Evolutionary conservation across 2,113 vertebrate genomes (phyloP).

Genomic region (Oncorhynchus gorbuscha): DNA sequence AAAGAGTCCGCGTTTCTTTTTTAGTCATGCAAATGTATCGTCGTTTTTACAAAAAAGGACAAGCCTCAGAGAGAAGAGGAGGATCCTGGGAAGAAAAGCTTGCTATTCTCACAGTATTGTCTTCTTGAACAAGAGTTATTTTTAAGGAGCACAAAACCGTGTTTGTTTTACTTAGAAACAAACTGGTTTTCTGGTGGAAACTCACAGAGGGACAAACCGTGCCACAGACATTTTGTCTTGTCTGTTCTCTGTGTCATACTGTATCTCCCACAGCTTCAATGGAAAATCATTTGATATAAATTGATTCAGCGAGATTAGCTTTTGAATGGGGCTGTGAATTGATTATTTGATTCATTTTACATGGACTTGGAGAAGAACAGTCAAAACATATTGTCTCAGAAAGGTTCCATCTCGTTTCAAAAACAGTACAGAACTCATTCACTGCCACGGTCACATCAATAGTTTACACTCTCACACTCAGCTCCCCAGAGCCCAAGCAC

Average conservation of each 20-base stretch:
- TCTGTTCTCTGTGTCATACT: slow-evolving; percentile 16
- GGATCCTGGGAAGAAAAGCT: not conserved
- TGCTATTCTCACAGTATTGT: slow-evolving; percentile 28
- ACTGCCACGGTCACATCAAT: not conserved
- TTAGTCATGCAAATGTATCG: slow-evolving; percentile 46
- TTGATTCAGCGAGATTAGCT: not conserved
- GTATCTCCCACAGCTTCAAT: not conserved
- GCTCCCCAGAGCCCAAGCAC: not conserved
- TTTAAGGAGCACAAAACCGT: slow-evolving; percentile 40
- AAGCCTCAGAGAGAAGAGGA: not conserved
- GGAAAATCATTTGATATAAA: not conserved
- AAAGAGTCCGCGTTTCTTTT: slow-evolving; percentile 47
- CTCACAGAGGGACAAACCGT: not conserved
- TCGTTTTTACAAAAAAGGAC: slow-evolving; percentile 35
- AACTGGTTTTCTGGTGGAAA: slow-evolving; percentile 6
- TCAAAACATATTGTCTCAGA: not conserved
- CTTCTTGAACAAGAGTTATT: slow-evolving; percentile 32
- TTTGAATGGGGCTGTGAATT: not conserved
- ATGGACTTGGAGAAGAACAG: not conserved
- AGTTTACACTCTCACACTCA: not conserved
- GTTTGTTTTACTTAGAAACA: slow-evolving; percentile 39
- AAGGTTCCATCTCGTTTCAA: not conserved
- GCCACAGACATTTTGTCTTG: not conserved
- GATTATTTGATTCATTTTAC: not conserved
- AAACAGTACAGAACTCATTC: not conserved